phyloP scores from a whole-genome alignment of 2,113 vertebrate species.

The Rhodinocichla rosea region DNA sequence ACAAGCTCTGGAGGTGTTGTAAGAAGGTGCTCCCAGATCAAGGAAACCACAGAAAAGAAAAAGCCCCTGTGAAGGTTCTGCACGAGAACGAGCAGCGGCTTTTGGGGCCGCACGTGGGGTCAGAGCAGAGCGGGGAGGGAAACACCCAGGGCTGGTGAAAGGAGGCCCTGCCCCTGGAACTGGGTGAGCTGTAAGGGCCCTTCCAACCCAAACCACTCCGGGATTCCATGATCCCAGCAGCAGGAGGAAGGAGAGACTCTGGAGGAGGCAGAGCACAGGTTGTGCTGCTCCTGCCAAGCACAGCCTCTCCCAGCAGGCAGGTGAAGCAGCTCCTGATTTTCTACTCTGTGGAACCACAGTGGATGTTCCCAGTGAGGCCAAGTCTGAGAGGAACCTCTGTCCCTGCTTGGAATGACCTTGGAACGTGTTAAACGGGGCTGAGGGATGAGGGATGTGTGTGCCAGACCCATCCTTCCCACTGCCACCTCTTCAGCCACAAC shows the following conservation, averaged over 20 bases:
- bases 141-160: not conserved
- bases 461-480: not conserved
- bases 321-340: not conserved
- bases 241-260: not conserved
- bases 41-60: not conserved
- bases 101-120: not conserved
- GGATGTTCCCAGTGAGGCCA: fast-evolving
- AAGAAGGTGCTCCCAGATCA: not conserved
- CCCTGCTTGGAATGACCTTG: not conserved
- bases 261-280: not conserved
- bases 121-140: not conserved
- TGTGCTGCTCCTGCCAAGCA: not conserved
- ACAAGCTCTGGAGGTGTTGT: not conserved
- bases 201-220: not conserved
- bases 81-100: not conserved
- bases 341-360: fast-evolving
- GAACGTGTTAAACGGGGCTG: not conserved
- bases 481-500: not conserved
- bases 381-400: not conserved
- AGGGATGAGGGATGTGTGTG: fast-evolving
- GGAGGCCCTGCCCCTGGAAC: not conserved
- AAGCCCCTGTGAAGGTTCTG: not conserved
- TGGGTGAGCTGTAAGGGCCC: not conserved
- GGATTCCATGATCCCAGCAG: not conserved
- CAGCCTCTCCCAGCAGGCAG: not conserved